Evolutionary conservation across 2,113 vertebrate genomes (phyloP), one percentile per base, ranked within the genome.

Genomic region (Vulpes lagopus): DNA sequence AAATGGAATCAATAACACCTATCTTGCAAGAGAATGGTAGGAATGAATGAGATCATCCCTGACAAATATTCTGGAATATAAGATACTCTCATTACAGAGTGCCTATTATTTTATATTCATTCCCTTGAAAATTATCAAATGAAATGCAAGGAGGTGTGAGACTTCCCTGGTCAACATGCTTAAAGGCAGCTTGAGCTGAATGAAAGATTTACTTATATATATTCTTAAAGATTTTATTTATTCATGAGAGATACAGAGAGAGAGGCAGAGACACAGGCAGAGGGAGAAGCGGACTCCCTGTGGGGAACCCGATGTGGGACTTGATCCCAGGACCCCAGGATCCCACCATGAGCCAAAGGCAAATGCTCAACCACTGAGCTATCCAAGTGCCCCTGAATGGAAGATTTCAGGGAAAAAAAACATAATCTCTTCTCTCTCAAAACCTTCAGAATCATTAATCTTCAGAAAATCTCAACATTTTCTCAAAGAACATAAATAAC

Each of bases 351-450:
- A 43, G 43, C 43, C 43, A 43, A 43, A 43, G 43, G 43, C 43
- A 43, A 43, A 43, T 43, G 43, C 43, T 43, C 43, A 7, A 43
- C 43, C 43, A 43, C 4, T 43, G 43, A 43, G 43, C 43, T 43
- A 43, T 8, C 43, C 43, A 43, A 43, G 43, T 43, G 43, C 43
- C 43, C 43, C 1, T 20, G 20, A 69, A 0, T 20, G 8, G 19
- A 81, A 59, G 17, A 16, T 25, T 71, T 25, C 43, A 43, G 43
- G 43, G 43, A 43, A 43, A 43, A 43, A 43, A 43, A 43, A 43
- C 6, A 7, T 7, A 71, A 38, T 14, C 8, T 0, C 23, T 9
- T 59, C 11, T 49, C 1, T 5, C 25, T 3, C 3, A 51, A 57
- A 80, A 4, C 1, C 20, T 94, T 64, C 17, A 85, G 80, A 62